These are phyloP conservation scores for Pachyseris speciosa DNA, from an alignment of 64 coral and sea anemone species.

Conservation along the genomic window DNA sequence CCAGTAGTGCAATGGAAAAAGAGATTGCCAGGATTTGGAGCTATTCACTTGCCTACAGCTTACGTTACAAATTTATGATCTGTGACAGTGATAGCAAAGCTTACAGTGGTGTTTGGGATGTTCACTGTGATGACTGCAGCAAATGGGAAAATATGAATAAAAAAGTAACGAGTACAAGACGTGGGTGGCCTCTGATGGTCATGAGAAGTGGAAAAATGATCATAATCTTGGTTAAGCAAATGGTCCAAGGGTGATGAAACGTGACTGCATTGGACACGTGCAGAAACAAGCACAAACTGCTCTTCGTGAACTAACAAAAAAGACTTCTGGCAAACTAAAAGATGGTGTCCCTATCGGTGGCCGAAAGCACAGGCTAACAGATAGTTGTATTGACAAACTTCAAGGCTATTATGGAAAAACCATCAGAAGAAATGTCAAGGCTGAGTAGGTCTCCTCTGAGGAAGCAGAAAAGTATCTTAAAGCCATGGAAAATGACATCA, in stretches of 20 bases:
- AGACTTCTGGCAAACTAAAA: constrained; percentile 1
- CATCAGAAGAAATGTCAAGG: constrained; percentile 1
- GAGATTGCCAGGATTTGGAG: constrained; percentile 12
- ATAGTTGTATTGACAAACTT: constrained; percentile 5
- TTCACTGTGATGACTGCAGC: constrained; percentile 32
- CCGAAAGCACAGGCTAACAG: no score
- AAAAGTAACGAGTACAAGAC: constrained; percentile 37
- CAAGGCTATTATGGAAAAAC: constrained; percentile 50
- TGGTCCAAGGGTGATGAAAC: constrained; percentile 46
- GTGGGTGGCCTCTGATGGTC: constrained; percentile 22
- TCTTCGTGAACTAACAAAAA: constrained; percentile 30
- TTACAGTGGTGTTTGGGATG: constrained; percentile 28
- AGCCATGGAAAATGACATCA: background rate
- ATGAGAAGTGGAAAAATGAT: constrained; percentile 34
- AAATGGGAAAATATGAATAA: constrained; percentile 66
- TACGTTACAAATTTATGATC: constrained; percentile 31
- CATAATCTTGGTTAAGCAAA: constrained; percentile 44
- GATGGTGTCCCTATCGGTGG: constrained; percentile 33
- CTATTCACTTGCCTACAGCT: background rate
- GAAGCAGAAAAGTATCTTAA: background rate
- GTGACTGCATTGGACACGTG: constrained; percentile 55
- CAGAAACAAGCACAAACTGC: constrained; percentile 36
- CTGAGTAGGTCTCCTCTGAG: background rate
- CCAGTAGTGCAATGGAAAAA: no score
- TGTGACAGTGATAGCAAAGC: constrained; percentile 46